phyloP scores from a whole-genome alignment of 2,797 vertebrate species.

The Hippopotamyrus pictus region DNA sequence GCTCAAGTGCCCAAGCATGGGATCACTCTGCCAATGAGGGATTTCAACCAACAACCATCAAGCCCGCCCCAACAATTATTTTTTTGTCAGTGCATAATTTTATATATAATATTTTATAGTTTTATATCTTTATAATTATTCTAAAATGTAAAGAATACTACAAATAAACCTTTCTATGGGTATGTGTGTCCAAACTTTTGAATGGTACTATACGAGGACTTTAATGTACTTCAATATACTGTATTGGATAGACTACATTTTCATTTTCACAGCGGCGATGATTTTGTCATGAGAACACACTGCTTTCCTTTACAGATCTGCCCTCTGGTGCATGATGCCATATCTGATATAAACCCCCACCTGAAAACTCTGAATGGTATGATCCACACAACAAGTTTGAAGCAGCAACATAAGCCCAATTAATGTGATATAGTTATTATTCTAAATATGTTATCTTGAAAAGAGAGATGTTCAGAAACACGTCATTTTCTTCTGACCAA shows the following conservation, averaged over 20 bases:
- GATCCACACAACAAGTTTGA: background rate
- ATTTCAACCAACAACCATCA: too few relatives aligned
- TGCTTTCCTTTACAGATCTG: slow-evolving; percentile 47
- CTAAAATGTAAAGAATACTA: too few relatives aligned
- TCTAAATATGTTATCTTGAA: background rate
- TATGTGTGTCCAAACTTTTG: too few relatives aligned
- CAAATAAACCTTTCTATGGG: too few relatives aligned
- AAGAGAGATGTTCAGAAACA: background rate
- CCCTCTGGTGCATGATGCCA: background rate
- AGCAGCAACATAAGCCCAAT: background rate
- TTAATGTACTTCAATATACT: too few relatives aligned
- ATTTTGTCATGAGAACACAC: background rate
- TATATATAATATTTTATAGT: too few relatives aligned
- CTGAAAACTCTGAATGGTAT: slow-evolving; percentile 19
- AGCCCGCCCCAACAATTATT: too few relatives aligned
- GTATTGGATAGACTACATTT: background rate
- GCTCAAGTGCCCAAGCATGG: too few relatives aligned
- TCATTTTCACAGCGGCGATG: background rate
- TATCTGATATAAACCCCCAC: background rate
- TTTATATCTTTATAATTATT: too few relatives aligned
- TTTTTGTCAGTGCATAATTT: too few relatives aligned
- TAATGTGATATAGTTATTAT: background rate
- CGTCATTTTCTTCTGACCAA: background rate
- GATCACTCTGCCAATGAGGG: too few relatives aligned
- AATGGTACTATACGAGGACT: too few relatives aligned